phyloP scores from a whole-genome alignment of 2,113 vertebrate species.

The Catharus minimus region DNA sequence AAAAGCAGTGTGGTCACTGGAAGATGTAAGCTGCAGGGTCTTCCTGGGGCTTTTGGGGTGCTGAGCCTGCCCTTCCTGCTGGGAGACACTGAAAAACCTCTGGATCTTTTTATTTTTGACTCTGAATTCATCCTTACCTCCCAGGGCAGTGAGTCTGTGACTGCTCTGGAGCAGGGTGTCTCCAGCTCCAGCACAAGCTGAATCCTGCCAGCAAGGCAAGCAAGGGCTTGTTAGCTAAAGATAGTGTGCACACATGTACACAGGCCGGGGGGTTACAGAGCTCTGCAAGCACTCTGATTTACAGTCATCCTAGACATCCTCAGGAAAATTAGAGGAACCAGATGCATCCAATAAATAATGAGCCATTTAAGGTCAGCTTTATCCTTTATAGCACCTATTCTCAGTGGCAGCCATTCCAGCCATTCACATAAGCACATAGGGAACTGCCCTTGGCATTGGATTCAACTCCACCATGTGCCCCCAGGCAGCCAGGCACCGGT shows the following conservation, averaged over 20 bases:
- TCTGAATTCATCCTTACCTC: neutral
- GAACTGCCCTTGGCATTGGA: neutral
- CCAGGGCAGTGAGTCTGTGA: neutral
- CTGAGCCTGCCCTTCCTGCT: neutral
- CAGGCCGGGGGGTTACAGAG: neutral
- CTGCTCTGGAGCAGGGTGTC: neutral
- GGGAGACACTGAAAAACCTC: neutral
- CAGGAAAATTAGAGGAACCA: neutral
- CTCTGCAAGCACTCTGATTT: neutral
- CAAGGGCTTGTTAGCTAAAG: conserved; percentile 16
- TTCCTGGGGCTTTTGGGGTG: neutral
- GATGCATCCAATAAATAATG: neutral
- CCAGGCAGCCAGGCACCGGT: accelerated
- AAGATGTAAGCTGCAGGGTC: neutral
- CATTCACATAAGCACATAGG: neutral
- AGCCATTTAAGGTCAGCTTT: neutral
- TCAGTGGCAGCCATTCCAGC: neutral
- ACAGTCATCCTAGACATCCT: neutral
- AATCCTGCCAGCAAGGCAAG: conserved; percentile 20
- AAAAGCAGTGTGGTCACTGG: neutral
- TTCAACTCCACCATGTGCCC: accelerated
- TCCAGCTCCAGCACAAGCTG: neutral
- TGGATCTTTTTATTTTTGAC: neutral
- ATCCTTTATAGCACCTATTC: neutral
- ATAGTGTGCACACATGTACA: neutral